Conservation (phyloP, 2,888 invertebrate genomes). For the Hydropsyche betteni region DNA sequence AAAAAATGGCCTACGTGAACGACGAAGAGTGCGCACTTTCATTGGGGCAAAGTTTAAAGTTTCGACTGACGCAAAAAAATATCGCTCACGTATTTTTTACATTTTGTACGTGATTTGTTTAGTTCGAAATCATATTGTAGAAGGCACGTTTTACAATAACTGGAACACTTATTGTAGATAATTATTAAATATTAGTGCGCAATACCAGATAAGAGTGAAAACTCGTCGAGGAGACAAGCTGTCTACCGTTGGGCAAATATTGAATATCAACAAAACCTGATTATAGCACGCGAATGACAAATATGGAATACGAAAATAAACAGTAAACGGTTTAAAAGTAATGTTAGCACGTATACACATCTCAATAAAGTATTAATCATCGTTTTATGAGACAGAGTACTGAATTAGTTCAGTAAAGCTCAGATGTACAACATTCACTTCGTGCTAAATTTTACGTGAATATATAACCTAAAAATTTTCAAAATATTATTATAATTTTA, state of each 20-base stretch:
- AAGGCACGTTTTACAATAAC: constrained; percentile 25
- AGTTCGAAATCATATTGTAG: constrained; percentile 10
- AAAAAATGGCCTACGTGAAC: too few relatives aligned
- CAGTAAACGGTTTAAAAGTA: too few relatives aligned
- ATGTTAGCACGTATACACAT: too few relatives aligned
- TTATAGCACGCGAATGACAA: constrained; percentile 2
- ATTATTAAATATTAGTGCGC: constrained; percentile 7
- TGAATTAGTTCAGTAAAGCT: too few relatives aligned
- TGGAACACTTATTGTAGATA: constrained; percentile 14
- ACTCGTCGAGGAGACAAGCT: constrained; percentile 11
- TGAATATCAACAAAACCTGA: background rate
- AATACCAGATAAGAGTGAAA: constrained; percentile 16
- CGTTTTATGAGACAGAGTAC: too few relatives aligned
- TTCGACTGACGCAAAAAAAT: background rate
- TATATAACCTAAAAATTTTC: too few relatives aligned
- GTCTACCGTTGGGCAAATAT: constrained; percentile 24
- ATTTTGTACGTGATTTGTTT: constrained; percentile 1
- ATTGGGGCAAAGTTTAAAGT: background rate
- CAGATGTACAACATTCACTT: too few relatives aligned
- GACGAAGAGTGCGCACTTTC: too few relatives aligned
- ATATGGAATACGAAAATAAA: too few relatives aligned
- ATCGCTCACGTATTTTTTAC: background rate
- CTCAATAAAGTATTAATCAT: too few relatives aligned
- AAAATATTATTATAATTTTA: too few relatives aligned
- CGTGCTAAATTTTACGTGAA: too few relatives aligned